phyloP scores from a whole-genome alignment of 1,140 invertebrate species.

The Tribolium madens region DNA sequence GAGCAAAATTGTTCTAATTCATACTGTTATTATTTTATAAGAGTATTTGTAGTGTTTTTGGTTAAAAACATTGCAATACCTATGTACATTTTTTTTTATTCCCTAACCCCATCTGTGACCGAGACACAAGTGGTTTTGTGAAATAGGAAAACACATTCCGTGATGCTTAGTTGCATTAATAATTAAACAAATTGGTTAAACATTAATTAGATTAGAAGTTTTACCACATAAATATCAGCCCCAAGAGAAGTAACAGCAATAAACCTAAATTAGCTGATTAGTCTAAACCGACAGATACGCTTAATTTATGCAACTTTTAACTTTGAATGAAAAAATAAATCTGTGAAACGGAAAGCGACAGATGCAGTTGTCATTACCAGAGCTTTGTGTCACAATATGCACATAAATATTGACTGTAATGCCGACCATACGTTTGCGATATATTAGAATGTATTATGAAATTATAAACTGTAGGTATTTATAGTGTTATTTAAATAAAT shows the following conservation, averaged over 20 bases:
- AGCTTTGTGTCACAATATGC: not conserved
- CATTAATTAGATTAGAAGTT: not conserved
- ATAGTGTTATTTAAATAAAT: conserved; percentile 42
- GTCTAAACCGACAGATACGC: not conserved
- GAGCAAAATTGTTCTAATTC: not conserved
- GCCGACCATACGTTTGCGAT: not conserved
- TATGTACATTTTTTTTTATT: no score
- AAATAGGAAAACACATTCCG: not conserved
- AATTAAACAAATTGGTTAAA: conserved; percentile 9
- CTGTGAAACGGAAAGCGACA: not conserved
- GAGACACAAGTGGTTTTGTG: not conserved
- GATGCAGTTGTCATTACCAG: not conserved
- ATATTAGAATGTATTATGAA: conserved; percentile 7
- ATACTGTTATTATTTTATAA: conserved; percentile 4
- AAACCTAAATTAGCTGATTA: not conserved
- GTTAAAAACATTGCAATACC: not conserved
- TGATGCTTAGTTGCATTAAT: conserved; percentile 19
- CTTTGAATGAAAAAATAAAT: not conserved
- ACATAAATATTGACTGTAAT: not conserved
- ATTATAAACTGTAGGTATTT: conserved; percentile 13
- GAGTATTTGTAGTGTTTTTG: not conserved
- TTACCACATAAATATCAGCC: not conserved
- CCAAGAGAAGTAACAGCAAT: not conserved
- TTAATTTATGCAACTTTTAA: not conserved
- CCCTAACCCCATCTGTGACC: not conserved